Evolutionary conservation across 2,113 vertebrate genomes (phyloP), one percentile per base, ranked within the genome.

Genomic region (Progne subis): DNA sequence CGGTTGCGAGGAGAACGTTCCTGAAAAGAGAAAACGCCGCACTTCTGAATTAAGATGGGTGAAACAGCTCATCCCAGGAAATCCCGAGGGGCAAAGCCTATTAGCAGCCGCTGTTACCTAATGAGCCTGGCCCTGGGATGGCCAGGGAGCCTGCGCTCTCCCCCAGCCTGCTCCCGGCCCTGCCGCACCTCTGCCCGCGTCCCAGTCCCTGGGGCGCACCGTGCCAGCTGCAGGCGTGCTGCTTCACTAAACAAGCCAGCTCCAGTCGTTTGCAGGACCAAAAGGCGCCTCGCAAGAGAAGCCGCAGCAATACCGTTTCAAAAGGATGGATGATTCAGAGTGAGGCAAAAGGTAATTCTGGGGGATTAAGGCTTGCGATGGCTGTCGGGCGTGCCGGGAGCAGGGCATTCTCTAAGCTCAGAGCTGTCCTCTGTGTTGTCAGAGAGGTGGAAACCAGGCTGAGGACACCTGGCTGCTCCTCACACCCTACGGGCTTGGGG

Each of bases 401-500:
- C 49, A 26, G 31, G 55, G 43, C 32, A 50, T 32, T 18, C n/a
- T n/a, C 26, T 53, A 11, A 65, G 3, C 11, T 59, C 81, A 15
- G 43, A 29, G 37, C 32, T 49, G 12, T 41, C 34, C 16, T 47
- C 15, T 64, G 16, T 0, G 0, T 47, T 56, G 39, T 23, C 39
- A 49, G 31, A 44, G 50, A 39, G 19, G 8, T 37, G 44, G 34
- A 26, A 83, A 19, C 9, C 34, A 55, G 32, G 70, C n/a, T 44
- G 37, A 39, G 63, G 57, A 37, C 1, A 1, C 26, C 20, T 4
- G 0, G 11, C 55, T 69, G 46, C 77, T 52, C 13, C 46, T 5
- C 0, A 0, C 4, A 34, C 3, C 17, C 18, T 41, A 2, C 0
- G 2, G 47, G 43, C 24, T 37, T 1, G 5, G 32, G 28, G 31